Base-by-base conservation (phyloP, 2,113 vertebrate genomes). In the Sinocyclocheilus maitianheensis region DNA sequence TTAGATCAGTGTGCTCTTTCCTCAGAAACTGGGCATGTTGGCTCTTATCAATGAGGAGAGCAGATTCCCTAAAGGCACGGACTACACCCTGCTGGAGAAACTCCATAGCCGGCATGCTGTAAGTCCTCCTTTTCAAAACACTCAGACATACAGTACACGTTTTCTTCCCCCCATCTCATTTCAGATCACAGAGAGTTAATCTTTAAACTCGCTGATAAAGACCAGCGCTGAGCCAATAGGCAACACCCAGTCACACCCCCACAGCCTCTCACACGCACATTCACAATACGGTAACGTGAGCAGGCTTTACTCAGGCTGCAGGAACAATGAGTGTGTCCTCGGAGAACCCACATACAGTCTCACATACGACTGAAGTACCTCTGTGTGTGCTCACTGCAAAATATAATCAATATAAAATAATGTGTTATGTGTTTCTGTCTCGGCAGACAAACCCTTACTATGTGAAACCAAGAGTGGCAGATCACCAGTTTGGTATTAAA, bases 11-110 rank as follows among this genome's bases (percentile, higher is more conserved):
- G 46, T 91, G 75, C 90, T 88, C 2, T 92, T 48, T 92, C 91
- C 79, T 87, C 91, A 98, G 97, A 98, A 98, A 94, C 94, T 98
- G 92, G 97, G 97, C 91, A 94, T 97, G 87, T 93, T 98, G 93
- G 96, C 97, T 91, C 94, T 98, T 90, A 96, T 98, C 91, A 98
- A 98, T 85, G 97, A 97, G 91, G 97, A 97, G 90, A 98, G 97
- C 90, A 95, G 97, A 89, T 98, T 98, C 91, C 97, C 97, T 85
- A 98, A 98, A 96, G 97, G 97, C 92, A 98, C 96, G 8, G 97
- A 98, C 94, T 95, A 94, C 94, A 98, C 97, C 89, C 94, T 98
- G 76, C 90, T 98, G 92, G 97, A 97, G 94, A 98, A 98, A 88
- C 95, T 98, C 87, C 96, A 98, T 93, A 97, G 94, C 86, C 95